These are phyloP conservation scores for Odontophorus gujanensis DNA, from an alignment of 2,113 vertebrate species.

Conservation along the genomic window DNA sequence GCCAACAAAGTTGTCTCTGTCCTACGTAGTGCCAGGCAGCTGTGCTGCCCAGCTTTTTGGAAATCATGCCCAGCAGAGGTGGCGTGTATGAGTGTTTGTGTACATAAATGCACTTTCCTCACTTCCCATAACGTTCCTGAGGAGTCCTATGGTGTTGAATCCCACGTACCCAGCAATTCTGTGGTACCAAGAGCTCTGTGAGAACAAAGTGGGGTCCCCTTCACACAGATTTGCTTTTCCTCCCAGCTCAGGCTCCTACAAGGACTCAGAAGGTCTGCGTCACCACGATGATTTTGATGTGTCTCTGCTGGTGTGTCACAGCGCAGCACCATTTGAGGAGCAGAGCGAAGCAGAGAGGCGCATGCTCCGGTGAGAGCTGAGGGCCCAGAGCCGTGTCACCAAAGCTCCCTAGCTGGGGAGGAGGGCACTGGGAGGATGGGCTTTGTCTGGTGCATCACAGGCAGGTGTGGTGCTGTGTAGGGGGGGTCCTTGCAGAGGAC, in stretches of 20 bases:
- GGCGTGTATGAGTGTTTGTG: not conserved
- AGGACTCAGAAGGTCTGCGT: constrained; percentile 92
- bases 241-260: constrained; percentile 92
- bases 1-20: not conserved
- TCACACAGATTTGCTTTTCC: not conserved
- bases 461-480: not conserved
- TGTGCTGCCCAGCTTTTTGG: not conserved
- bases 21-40: not conserved
- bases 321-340: constrained; percentile 92
- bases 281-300: constrained; percentile 98
- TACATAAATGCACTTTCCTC: not conserved
- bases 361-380: constrained; percentile 84
- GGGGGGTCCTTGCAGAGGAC: not conserved
- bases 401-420: not conserved
- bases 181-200: not conserved
- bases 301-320: constrained; percentile 94
- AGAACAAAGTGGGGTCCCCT: not conserved
- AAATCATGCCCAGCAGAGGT: not conserved
- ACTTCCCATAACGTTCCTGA: not conserved
- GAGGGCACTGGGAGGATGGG: not conserved
- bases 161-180: not conserved
- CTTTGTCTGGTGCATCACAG: not conserved
- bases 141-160: not conserved
- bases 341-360: constrained; percentile 95
- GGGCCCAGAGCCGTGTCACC: not conserved